A percentile compares a stretch with the other conserved stretches of the same genome.
Evolutionary conservation across 2,113 vertebrate species (phyloP).

Genomic region (Urocitellus parryii): DNA sequence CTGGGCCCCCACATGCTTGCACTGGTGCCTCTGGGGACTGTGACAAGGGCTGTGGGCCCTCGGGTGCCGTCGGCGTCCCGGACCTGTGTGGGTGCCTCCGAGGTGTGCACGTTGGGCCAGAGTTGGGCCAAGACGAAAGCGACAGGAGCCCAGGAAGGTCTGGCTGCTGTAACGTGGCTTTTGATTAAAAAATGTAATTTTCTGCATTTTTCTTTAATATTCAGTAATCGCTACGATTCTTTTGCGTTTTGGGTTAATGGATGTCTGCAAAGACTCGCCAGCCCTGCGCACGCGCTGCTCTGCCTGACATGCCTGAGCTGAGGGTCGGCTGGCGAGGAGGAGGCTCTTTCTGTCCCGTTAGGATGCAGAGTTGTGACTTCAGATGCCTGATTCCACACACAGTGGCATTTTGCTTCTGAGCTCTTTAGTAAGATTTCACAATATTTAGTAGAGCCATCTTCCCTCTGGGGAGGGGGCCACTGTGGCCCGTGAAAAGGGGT

Average conservation of each 20-base stretch:
- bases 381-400: not conserved
- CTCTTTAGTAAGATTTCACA: not conserved
- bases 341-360: not conserved
- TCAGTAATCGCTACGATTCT: not conserved
- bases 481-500: not conserved
- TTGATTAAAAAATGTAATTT: not conserved
- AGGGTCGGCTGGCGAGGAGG: accelerated
- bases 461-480: not conserved
- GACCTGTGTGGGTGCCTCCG: too few species aligned
- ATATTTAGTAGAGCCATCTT: not conserved
- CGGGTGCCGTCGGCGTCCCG: too few species aligned
- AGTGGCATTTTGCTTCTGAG: not conserved
- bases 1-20: accelerated
- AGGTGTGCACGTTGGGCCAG: not conserved
- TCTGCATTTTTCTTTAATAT: not conserved
- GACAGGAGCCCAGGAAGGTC: not conserved
- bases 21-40: not conserved
- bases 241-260: not conserved
- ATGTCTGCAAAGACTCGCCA: not conserved
- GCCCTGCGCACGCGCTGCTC: not conserved
- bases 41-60: too few species aligned
- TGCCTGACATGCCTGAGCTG: not conserved
- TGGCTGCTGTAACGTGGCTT: not conserved
- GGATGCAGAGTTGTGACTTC: not conserved
- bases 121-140: accelerated